Conservation (phyloP, 1,140 invertebrate genomes). For the Whitmania pigra region DNA sequence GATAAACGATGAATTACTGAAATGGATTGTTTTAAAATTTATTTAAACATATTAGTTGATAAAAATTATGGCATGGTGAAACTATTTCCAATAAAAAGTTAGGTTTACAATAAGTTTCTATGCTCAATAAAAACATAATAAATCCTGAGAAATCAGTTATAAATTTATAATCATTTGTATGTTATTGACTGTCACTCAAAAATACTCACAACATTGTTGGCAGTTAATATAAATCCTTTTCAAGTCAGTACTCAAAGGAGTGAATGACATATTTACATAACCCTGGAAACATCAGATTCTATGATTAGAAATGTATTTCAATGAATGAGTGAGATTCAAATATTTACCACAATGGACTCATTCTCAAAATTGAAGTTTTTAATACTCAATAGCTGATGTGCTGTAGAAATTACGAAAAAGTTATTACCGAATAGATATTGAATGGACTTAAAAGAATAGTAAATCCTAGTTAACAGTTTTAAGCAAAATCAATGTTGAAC, state of each 20-base stretch:
- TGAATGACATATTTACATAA: slow-evolving; percentile 79
- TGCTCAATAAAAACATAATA: no score
- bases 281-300: slow-evolving; percentile 52
- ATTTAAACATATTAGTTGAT: no score
- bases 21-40: no score
- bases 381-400: slow-evolving; percentile 85
- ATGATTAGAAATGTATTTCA: neutral
- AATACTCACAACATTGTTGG: slow-evolving; percentile 67
- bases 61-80: no score
- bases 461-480: no score
- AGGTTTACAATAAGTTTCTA: no score
- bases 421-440: no score
- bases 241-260: slow-evolving; percentile 68
- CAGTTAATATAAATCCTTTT: slow-evolving; percentile 75
- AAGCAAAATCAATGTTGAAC: no score
- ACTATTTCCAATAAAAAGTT: no score
- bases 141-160: no score
- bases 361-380: slow-evolving; percentile 88
- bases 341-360: slow-evolving; percentile 77
- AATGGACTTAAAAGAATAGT: no score
- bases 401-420: slow-evolving; percentile 28
- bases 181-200: neutral
- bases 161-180: no score
- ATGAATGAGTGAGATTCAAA: neutral
- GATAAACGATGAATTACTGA: slow-evolving; percentile 63